These are phyloP conservation scores for Galaxea fascicularis DNA, from an alignment of 92 coral and sea anemone genomes.

Conservation along the genomic window DNA sequence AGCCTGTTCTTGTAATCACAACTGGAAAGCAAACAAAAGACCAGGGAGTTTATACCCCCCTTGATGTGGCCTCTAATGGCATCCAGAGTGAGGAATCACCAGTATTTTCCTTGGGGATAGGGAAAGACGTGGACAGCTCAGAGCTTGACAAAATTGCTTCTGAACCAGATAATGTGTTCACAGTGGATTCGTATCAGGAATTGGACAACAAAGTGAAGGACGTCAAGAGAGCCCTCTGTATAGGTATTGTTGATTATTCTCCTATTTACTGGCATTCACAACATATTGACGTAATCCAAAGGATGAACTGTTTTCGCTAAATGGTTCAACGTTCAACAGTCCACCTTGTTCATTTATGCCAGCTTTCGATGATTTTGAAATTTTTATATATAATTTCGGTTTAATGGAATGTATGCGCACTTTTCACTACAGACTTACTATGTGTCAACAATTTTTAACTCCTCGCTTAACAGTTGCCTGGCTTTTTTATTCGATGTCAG, in stretches of 20 bases:
- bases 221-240: conserved; percentile 52
- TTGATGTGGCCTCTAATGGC: conserved; percentile 38
- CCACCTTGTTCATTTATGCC: no score
- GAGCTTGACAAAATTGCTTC: conserved; percentile 71
- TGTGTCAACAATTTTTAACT: no score
- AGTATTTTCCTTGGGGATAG: conserved; percentile 72
- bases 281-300: no score
- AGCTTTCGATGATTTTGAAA: no score
- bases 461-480: no score
- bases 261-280: neutral
- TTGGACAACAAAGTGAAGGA: conserved; percentile 41
- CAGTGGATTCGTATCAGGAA: conserved; percentile 49
- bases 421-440: no score
- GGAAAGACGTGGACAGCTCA: conserved; percentile 29
- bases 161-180: conserved; percentile 35
- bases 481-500: no score
- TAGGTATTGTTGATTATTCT: conserved; percentile 32
- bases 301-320: neutral
- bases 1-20: conserved; percentile 59
- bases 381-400: no score
- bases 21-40: conserved; percentile 69
- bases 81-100: conserved; percentile 43
- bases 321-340: no score
- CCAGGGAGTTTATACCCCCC: conserved; percentile 53
- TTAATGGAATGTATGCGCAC: no score